These are phyloP conservation scores for Magallana ariakensis DNA, from an alignment of 1,140 invertebrate genomes.

Conservation along the genomic window DNA sequence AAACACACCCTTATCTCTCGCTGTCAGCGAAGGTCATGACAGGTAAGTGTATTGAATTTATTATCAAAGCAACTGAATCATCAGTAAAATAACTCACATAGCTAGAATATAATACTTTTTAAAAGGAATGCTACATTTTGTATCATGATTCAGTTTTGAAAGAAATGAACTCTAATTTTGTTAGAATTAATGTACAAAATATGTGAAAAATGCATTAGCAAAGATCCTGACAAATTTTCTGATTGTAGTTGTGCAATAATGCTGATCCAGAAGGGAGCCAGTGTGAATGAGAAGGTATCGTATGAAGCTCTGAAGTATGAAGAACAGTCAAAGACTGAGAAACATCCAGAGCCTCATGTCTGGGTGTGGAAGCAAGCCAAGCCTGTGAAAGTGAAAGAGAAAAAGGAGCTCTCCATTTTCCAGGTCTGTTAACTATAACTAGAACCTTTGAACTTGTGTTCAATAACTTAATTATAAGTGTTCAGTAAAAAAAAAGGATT, in stretches of 20 bases:
- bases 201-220: too few species aligned
- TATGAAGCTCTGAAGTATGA: constrained; percentile 48
- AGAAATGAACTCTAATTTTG: too few species aligned
- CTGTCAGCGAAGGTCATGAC: constrained; percentile 80
- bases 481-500: too few species aligned
- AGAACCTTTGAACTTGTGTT: background rate
- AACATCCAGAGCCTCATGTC: constrained; percentile 53
- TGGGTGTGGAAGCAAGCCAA: constrained; percentile 72
- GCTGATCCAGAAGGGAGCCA: constrained; percentile 79
- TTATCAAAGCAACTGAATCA: too few species aligned
- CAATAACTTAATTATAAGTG: background rate
- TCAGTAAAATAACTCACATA: too few species aligned
- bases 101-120: too few species aligned
- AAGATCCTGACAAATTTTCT: background rate
- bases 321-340: constrained; percentile 54
- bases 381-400: constrained; percentile 56
- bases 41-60: constrained; percentile 69
- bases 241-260: constrained; percentile 79
- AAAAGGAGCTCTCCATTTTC: constrained; percentile 63
- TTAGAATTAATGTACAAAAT: too few species aligned
- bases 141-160: too few species aligned
- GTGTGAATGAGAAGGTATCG: constrained; percentile 73
- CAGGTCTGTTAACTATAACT: constrained; percentile 55
- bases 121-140: too few species aligned
- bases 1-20: constrained; percentile 81